Percentiles rank a stretch among this genome's conserved stretches.
These are phyloP conservation scores for Maconellicoccus hirsutus DNA, from an alignment of 1,140 invertebrate genomes.

Conservation along the genomic window DNA sequence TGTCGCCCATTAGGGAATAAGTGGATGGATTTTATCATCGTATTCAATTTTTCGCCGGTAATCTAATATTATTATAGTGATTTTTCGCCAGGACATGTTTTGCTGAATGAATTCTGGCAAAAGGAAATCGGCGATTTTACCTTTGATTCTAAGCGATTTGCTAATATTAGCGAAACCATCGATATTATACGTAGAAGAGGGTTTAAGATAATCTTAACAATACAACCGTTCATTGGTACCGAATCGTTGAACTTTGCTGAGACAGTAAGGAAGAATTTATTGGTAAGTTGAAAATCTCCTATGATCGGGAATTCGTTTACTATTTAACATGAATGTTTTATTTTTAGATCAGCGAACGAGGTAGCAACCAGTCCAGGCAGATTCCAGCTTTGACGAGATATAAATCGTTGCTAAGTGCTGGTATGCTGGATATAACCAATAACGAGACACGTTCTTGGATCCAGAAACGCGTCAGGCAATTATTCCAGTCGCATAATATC, in stretches of 20 bases:
- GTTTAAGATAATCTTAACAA: conserved; percentile 68
- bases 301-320: too few relatives aligned
- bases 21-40: not conserved
- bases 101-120: conserved; percentile 77
- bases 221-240: conserved; percentile 76
- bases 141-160: conserved; percentile 57
- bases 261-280: conserved; percentile 52
- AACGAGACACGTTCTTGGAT: conserved; percentile 69
- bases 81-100: conserved; percentile 44
- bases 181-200: conserved; percentile 69
- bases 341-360: conserved; percentile 28
- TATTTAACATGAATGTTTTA: too few relatives aligned
- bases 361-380: conserved; percentile 21
- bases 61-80: not conserved
- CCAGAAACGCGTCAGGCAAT: conserved; percentile 51
- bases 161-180: conserved; percentile 61
- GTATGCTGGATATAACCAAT: conserved; percentile 73
- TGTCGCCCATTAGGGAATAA: not conserved
- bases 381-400: conserved; percentile 41
- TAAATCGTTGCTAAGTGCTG: conserved; percentile 60
- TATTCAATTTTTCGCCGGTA: not conserved
- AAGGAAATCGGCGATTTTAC: conserved; percentile 63
- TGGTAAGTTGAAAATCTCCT: conserved; percentile 38
- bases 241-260: conserved; percentile 67
- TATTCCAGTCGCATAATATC: conserved; percentile 63